Evolutionary conservation across 92 coral and sea anemone genomes (phyloP).

Genomic region (Zoanthus sansibaricus): DNA sequence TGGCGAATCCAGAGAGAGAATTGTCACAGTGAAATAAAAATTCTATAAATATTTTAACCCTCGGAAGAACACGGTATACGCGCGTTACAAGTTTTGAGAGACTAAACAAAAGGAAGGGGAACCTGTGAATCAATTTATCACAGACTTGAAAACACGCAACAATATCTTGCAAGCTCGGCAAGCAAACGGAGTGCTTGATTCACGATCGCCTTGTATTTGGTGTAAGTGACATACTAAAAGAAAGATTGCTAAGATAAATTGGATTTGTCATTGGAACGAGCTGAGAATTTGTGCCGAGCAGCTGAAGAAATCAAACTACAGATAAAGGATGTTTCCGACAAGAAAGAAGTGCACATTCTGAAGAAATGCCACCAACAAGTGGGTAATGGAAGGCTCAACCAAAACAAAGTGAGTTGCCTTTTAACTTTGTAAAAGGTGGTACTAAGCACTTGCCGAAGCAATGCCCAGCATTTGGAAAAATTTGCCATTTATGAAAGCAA

Average conservation of each 20-base stretch:
- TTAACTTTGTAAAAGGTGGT: constrained; percentile 16
- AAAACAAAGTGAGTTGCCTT: constrained; percentile 22
- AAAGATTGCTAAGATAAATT: constrained; percentile 19
- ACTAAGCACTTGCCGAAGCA: constrained; percentile 12
- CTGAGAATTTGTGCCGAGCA: constrained; percentile 11
- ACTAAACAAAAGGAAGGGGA: constrained; percentile 52
- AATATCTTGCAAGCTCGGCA: constrained; percentile 44
- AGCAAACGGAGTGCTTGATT: constrained; percentile 23
- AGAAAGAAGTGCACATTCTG: neutral
- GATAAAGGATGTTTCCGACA: neutral
- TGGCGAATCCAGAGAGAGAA: constrained; percentile 31
- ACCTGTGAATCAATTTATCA: constrained; percentile 47
- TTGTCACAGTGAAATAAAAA: constrained; percentile 18
- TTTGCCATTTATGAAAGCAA: neutral
- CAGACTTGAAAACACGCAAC: constrained; percentile 41
- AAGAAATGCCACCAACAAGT: neutral
- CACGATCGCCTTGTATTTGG: constrained; percentile 38
- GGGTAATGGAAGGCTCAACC: constrained; percentile 1
- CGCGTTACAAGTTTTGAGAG: constrained; percentile 51
- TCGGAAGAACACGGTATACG: constrained; percentile 41
- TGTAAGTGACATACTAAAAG: constrained; percentile 19
- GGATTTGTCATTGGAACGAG: neutral
- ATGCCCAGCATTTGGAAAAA: constrained; percentile 1
- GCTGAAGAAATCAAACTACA: constrained; percentile 16
- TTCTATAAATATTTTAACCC: constrained; percentile 35